Evolutionary conservation across 1,140 invertebrate species (phyloP).

Genomic region (Babylonia areolata): DNA sequence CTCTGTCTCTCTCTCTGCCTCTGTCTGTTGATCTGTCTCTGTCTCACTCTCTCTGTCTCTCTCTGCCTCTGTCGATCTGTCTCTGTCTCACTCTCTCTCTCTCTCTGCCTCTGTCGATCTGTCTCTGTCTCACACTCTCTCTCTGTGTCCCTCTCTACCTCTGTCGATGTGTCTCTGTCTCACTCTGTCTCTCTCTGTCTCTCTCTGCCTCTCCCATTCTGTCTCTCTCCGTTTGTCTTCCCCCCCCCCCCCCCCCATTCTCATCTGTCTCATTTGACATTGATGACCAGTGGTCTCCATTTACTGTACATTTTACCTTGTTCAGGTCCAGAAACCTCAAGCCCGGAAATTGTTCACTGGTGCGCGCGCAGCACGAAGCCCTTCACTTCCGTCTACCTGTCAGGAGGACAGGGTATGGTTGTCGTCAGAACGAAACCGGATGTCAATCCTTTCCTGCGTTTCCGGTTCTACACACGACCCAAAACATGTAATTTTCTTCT

Average conservation of each 20-base stretch:
- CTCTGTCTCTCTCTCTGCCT: not conserved
- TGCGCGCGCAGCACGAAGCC: slow-evolving; percentile 30
- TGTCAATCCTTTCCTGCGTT: not conserved
- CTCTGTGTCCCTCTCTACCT: not conserved
- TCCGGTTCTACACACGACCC: slow-evolving; percentile 13
- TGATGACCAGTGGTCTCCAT: too few species aligned
- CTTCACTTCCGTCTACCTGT: slow-evolving; percentile 25
- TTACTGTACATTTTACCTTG: too few species aligned
- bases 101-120: not conserved
- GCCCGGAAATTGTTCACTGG: slow-evolving; percentile 20
- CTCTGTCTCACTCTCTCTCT: not conserved
- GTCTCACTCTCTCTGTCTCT: not conserved
- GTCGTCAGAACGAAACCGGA: slow-evolving; percentile 25
- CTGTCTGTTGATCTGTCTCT: not conserved
- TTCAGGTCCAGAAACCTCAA: slow-evolving; percentile 1
- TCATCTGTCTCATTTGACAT: too few species aligned
- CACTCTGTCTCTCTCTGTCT: too few species aligned
- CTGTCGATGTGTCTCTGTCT: not conserved
- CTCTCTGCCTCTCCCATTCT: too few species aligned
- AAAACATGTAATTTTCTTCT: too few species aligned
- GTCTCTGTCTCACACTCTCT: not conserved
- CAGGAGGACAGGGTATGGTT: slow-evolving; percentile 16
- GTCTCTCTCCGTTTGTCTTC: too few species aligned
- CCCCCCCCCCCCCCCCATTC: too few species aligned
- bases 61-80: not conserved